Base-by-base conservation (phyloP, 2,888 invertebrate species). In the Yponomeuta plumbellus region DNA sequence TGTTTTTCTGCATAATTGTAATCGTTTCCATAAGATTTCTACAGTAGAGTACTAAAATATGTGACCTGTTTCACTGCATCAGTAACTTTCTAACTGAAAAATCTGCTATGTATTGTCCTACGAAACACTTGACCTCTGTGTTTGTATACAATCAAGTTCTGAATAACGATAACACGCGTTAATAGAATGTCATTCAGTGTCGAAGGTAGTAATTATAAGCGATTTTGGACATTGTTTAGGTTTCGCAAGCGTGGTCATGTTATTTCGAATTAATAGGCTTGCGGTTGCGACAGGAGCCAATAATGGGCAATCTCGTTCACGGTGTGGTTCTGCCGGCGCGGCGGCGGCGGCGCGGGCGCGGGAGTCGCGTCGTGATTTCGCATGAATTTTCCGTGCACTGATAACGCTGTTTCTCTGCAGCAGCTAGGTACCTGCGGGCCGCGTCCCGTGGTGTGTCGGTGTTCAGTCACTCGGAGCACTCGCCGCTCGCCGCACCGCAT, bases 331-430 rank as follows among this genome's bases (percentile, higher is more conserved):
- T 21, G 21, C 13, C 20, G 23, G 39, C 62, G 39, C 13, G 44
- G 44, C 44, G 44, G 44, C 44, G 44, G 44, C 17, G 44, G 44
- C 44, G 44, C 44, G 13, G 44, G 44, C 44, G 44, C 44, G 44
- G 44, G 44, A 52, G 44, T 52, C 44, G 20, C 63, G 26, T 52
- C 69, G 74, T 78, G 81, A 81, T 83, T 83, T 80, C 75, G 80
- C 78, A 80, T 75, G 76, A 80, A 77, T 80, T 72, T 76, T 83
- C 81, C 78, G 75, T 81, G 84, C 84, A 83, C 84, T 84, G 85
- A 85, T 85, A 85, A 85, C 85, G 83, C 68, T 61, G 70, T 61
- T 67, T 73, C 72, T 69, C 69, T 73, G 21, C 17, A n/a, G 34
- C 13, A 11, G 26, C 17, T 57, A 67, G 65, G 61, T 57, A 40